These are phyloP conservation scores for Sebastes baramenuke DNA, from an alignment of 2,797 vertebrate genomes.

Conservation along the genomic window DNA sequence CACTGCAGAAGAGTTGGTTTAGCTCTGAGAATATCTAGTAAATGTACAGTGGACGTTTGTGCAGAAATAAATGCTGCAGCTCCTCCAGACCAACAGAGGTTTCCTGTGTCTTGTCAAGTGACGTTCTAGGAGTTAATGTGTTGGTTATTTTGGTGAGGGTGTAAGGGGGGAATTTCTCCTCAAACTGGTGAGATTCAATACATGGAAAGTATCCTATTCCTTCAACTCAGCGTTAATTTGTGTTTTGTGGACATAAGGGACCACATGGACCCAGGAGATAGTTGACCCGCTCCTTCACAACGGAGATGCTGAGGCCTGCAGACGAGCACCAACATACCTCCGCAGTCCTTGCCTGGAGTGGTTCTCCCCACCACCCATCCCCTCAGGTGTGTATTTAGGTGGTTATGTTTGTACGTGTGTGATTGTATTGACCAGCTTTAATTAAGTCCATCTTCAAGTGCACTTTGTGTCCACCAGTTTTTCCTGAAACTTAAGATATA, in stretches of 20 bases:
- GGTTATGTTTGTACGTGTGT: background rate
- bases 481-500: background rate
- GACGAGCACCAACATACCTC: conserved; percentile 77
- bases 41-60: too few species aligned
- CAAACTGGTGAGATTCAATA: background rate
- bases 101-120: too few species aligned
- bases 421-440: background rate
- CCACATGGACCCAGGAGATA: conserved; percentile 94
- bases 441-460: background rate
- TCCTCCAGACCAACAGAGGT: too few species aligned
- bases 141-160: too few species aligned
- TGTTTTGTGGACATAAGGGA: conserved; percentile 79
- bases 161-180: background rate
- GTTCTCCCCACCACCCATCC: conserved; percentile 73
- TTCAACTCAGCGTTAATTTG: background rate
- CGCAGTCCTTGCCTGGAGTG: conserved; percentile 89
- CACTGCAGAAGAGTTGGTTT: too few species aligned
- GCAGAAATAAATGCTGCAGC: too few species aligned
- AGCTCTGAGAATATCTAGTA: too few species aligned
- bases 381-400: conserved; percentile 71
- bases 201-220: background rate
- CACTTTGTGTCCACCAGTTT: background rate
- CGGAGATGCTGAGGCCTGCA: conserved; percentile 82
- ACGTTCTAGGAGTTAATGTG: too few species aligned
- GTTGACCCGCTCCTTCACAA: conserved; percentile 88